These are phyloP conservation scores for Protobothrops flavoviridis DNA, from an alignment of 2,113 vertebrate genomes.

Conservation along the genomic window DNA sequence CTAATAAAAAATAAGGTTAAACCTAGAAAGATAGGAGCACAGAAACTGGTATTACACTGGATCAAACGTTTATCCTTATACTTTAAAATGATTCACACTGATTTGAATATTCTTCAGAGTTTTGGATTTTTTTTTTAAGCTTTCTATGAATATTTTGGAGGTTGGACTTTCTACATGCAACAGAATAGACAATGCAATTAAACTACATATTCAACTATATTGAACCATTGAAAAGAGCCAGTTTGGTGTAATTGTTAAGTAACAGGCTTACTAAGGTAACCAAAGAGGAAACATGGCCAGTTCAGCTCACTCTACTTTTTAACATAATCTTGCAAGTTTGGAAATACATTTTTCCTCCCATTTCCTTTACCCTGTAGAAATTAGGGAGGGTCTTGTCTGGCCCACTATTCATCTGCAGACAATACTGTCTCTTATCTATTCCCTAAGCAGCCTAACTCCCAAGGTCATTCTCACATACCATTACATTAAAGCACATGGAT, in stretches of 20 bases:
- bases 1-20: not conserved
- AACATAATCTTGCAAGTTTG: not conserved
- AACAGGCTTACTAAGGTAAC: not conserved
- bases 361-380: not conserved
- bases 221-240: not conserved
- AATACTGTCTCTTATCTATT: not conserved
- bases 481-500: not conserved
- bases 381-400: not conserved
- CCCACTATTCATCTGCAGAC: not conserved
- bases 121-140: not conserved
- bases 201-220: not conserved
- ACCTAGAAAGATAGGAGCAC: not conserved
- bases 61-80: not conserved
- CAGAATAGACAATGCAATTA: not conserved
- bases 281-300: not conserved
- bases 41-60: not conserved
- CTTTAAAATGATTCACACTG: not conserved
- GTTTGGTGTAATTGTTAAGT: not conserved
- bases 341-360: not conserved
- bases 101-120: not conserved
- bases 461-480: not conserved
- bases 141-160: not conserved
- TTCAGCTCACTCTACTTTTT: not conserved
- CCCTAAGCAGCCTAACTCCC: not conserved
- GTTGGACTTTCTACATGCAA: not conserved